Base-by-base conservation (phyloP, 2,113 vertebrate species). In the Sturnira hondurensis region DNA sequence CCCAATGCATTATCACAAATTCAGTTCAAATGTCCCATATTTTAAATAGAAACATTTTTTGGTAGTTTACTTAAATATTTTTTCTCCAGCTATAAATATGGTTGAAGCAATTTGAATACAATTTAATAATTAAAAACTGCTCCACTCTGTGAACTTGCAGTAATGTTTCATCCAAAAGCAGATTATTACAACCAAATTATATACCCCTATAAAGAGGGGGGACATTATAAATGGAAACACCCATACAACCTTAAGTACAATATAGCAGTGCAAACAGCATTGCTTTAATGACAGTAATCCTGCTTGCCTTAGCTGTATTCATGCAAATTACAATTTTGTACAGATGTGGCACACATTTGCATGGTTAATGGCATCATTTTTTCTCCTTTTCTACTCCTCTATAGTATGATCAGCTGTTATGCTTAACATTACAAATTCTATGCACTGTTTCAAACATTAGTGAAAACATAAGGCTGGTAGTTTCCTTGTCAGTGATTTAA, bases 391-490 rank as follows among this genome's bases (percentile, higher is more conserved):
- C 97, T 94, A 98, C 98, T 98, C 97, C 98, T 98, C 98, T 98
- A 89, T 94, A 98, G 92, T 90, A 86, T 98, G 97, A 98, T 99
- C 98, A 98, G 98, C 98, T 99, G 98, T 99, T 98, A 98, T 98
- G 98, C 97, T 98, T 98, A 99, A 98, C 98, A 98, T 98, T 99
- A 98, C 96, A 98, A 98, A 98, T 99, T 98, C 99, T 98, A 99
- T 98, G 99, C 98, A 98, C 98, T 98, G 98, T 98, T 99, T 98
- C 98, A 98, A 99, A 98, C 98, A 98, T 98, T 99, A 98, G 97
- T 97, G 91, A 97, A 98, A 99, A 97, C 98, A 97, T 97, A 98
- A 98, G 99, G 97, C 98, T 98, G 98, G 98, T 98, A 99, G 98
- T 91, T 99, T 98, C 99, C 98, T 98, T 99, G 98, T 98, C 98